Conservation (phyloP, 1,140 invertebrate species). For the Kradibia gibbosae region DNA sequence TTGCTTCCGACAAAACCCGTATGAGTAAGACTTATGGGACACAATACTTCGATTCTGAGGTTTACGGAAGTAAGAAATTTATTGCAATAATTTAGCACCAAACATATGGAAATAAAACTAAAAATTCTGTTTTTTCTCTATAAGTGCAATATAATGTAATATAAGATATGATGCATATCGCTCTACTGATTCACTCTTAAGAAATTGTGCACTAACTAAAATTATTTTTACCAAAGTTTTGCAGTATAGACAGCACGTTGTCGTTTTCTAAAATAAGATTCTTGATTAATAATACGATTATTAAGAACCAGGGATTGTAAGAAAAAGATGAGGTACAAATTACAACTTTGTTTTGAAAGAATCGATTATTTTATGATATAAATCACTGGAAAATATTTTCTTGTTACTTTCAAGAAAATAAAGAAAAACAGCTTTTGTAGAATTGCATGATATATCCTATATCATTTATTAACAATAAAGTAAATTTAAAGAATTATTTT, state of each 20-base stretch:
- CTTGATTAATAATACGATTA: slow-evolving; percentile 22
- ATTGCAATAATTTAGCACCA: slow-evolving; percentile 22
- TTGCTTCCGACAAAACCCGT: slow-evolving; percentile 11
- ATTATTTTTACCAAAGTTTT: slow-evolving; percentile 2
- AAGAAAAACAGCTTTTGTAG: too few species aligned
- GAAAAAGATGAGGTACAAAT: background rate
- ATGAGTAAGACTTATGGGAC: background rate
- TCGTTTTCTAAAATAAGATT: background rate
- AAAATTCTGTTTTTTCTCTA: background rate
- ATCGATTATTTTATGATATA: background rate
- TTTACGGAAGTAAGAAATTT: slow-evolving; percentile 30
- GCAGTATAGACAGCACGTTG: background rate
- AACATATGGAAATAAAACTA: background rate
- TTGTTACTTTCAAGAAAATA: too few species aligned
- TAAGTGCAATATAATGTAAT: background rate
- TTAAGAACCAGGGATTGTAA: background rate
- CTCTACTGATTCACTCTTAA: background rate
- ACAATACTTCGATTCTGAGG: background rate
- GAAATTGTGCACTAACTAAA: slow-evolving; percentile 1
- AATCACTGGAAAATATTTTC: background rate
- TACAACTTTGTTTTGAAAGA: background rate
- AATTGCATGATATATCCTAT: too few species aligned
- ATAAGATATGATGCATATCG: background rate
- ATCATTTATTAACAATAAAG: too few species aligned
- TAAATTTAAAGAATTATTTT: too few species aligned